Evolutionary conservation across 1,140 invertebrate species (phyloP).

Genomic region (Rhopalosiphum padi): DNA sequence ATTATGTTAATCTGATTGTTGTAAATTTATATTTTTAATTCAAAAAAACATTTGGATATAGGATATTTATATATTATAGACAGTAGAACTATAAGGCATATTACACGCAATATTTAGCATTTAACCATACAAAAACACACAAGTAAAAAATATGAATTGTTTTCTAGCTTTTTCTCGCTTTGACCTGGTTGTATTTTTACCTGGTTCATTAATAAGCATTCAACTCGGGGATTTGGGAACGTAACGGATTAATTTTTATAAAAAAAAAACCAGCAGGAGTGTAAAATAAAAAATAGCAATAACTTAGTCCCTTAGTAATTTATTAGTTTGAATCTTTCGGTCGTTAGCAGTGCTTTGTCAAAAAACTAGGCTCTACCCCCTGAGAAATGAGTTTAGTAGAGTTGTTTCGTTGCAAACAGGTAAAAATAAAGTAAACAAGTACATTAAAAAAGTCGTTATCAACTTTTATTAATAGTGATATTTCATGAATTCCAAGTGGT

Average conservation of each 20-base stretch:
- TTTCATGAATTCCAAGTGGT: constrained; percentile 29
- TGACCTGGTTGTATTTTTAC: constrained; percentile 41
- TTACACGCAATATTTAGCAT: constrained; percentile 1
- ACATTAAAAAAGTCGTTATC: constrained; percentile 54
- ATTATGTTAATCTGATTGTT: not conserved
- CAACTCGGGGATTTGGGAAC: constrained; percentile 36
- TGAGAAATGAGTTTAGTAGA: constrained; percentile 42
- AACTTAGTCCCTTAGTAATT: constrained; percentile 50
- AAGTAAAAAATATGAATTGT: not conserved
- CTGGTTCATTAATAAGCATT: constrained; percentile 54
- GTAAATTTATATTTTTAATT: not conserved
- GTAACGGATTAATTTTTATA: constrained; percentile 46
- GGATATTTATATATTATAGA: not conserved
- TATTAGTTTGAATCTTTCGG: constrained; percentile 54
- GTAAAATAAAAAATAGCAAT: constrained; percentile 43
- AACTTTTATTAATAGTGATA: constrained; percentile 52
- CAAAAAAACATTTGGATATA: not conserved
- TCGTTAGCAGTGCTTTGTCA: constrained; percentile 50
- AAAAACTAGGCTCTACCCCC: constrained; percentile 46
- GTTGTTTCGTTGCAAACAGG: constrained; percentile 8
- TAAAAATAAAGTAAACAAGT: constrained; percentile 5
- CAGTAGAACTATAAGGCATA: constrained; percentile 22
- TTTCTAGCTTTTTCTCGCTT: constrained; percentile 7
- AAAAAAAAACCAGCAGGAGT: not conserved
- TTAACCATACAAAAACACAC: not conserved